Conservation (phyloP, 2,113 vertebrate genomes). For the Strigops habroptila region DNA sequence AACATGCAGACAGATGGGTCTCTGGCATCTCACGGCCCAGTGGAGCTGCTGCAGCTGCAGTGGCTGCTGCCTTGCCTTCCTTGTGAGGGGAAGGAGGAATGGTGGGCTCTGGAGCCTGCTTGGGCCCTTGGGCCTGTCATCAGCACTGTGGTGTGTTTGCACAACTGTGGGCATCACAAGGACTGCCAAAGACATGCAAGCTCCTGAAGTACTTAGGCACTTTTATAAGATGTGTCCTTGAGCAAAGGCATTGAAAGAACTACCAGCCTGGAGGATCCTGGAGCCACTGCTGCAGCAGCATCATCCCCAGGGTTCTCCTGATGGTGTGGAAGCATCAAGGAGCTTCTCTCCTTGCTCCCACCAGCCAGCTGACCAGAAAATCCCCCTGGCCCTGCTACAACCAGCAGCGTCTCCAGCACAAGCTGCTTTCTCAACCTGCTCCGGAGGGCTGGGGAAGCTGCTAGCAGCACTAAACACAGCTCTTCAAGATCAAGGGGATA, state of each 20-base stretch:
- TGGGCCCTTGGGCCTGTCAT: accelerated
- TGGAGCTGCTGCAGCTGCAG: accelerated
- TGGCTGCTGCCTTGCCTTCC: neutral
- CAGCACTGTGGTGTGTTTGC: neutral
- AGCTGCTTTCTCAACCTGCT: neutral
- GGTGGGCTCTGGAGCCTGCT: neutral
- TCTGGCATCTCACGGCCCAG: neutral
- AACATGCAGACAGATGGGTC: neutral
- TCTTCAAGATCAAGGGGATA: neutral
- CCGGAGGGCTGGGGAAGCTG: neutral
- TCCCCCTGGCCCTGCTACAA: neutral
- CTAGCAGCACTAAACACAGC: neutral
- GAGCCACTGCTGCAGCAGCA: accelerated
- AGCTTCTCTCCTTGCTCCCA: neutral
- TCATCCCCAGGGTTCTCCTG: neutral
- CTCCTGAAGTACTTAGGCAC: neutral
- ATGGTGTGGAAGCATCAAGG: neutral
- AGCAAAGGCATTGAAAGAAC: neutral
- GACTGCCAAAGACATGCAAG: neutral
- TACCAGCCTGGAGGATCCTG: neutral
- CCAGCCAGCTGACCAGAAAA: neutral
- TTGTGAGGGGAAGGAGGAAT: accelerated
- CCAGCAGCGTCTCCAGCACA: neutral
- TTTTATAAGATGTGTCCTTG: neutral
- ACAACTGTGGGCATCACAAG: no score